Evolutionary conservation across 2,113 vertebrate species (phyloP), one percentile per base, ranked within the genome.

Genomic region (Thamnaconus septentrionalis): DNA sequence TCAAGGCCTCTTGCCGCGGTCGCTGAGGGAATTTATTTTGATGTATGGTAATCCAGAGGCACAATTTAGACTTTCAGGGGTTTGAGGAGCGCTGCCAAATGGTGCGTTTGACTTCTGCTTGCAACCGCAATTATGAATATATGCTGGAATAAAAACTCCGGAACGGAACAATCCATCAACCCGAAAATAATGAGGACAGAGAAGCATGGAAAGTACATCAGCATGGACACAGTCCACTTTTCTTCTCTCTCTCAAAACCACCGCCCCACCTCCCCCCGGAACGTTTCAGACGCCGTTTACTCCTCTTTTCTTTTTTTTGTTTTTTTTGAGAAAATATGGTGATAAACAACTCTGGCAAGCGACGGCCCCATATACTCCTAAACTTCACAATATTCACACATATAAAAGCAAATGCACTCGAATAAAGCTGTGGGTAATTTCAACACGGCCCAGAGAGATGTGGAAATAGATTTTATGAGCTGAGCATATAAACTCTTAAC

Each of bases 391-490:
- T 82, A 86, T 81, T 82, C 79, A 80, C 81, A 62, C 83, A 90
- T 89, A 89, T 31, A 31, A 31, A 90, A 87, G 81, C 80, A 77
- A 90, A 85, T 84, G 66, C 72, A 74, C 72, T 68, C 78, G 71
- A 84, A 86, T 88, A 80, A 87, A 88, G 75, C 67, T 4, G 65
- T 55, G 85, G 82, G 79, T 80, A 68, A 85, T 81, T 88, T 74
- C 82, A 73, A 64, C 84, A 49, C 41, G 65, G 75, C 85, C 77
- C 71, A 47, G 6, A 74, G 86, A 87, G 83, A 84, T 54, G 81
- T 83, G 75, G 84, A 88, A 90, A 90, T 86, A 89, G 87, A 83
- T 80, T 89, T 88, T 87, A 88, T 46, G 79, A 87, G 85, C 71
- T 3, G 18, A 63, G 76, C 66, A 4, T 80, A 80, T 84, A 85